Evolutionary conservation across 2,888 invertebrate species (phyloP).

Genomic region (Caradrina clavipalpis): DNA sequence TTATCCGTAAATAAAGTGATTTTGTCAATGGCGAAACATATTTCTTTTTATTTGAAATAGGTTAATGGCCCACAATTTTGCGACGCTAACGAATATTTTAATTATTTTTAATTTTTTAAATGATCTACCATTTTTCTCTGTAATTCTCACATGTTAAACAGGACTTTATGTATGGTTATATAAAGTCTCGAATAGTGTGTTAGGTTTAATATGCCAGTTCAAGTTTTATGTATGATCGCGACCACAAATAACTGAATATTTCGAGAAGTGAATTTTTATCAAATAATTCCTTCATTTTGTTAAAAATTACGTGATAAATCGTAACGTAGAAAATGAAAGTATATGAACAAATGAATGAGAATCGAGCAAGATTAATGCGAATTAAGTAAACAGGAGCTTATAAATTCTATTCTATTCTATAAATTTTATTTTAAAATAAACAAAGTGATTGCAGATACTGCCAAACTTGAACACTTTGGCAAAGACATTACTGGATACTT

Average conservation of each 20-base stretch:
- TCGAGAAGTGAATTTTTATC: too few species aligned
- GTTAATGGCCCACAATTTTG: conserved; percentile 74
- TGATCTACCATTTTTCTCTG: conserved; percentile 88
- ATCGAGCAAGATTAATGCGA: background rate
- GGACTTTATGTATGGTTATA: background rate
- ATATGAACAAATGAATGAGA: background rate
- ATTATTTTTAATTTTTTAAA: conserved; percentile 30
- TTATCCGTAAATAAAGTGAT: conserved; percentile 88
- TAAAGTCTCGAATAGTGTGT: background rate
- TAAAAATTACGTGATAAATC: background rate
- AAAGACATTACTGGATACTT: too few species aligned
- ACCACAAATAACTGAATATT: background rate
- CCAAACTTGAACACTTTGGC: too few species aligned
- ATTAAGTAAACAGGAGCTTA: background rate
- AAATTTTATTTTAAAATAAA: too few species aligned
- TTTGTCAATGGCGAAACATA: conserved; percentile 82
- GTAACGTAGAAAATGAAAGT: background rate
- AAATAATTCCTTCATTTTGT: background rate
- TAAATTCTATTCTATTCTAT: too few species aligned
- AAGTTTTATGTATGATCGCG: too few species aligned
- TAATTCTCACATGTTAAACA: conserved; percentile 45
- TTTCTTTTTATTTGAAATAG: conserved; percentile 74
- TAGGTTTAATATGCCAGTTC: background rate
- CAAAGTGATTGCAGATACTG: too few species aligned
- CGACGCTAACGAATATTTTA: conserved; percentile 80